Base-by-base conservation (phyloP, 2,888 invertebrate species). In the Imbricaverruca yamaguchii region DNA sequence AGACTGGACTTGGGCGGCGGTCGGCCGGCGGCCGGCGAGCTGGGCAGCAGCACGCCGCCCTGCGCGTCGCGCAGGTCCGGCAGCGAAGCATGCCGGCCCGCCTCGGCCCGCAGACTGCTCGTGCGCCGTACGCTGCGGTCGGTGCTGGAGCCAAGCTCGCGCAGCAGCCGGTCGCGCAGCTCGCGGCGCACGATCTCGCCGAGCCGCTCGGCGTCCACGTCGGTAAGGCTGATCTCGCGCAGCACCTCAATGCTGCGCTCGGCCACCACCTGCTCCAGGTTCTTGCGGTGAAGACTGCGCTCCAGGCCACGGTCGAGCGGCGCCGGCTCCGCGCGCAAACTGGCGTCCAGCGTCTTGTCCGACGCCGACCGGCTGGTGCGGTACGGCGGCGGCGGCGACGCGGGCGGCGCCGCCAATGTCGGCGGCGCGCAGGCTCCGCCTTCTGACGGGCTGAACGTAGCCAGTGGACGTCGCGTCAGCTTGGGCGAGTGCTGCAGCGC, bases 241-340 rank as follows among this genome's bases (percentile, higher is more conserved):
- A 84, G 65, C 25, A 88, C 88, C 83, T 88, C 89, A 0, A 87
- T 88, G 6, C 85, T 85, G 80, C 84, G 85, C 79, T 85, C 91
- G 10, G 89, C 89, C 56, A 91, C 87, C 55, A 91, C 86, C 83
- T 92, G 89, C 84, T 91, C 92, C 83, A 92, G 88, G 86, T 92
- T 92, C 84, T 92, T 89, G 85, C 92, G 92, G 12, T 92, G 89
- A 80, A 92, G 88, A 23, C 83, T 69, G 82, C 84, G 80, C 83
- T 83, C 81, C 82, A 67, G 57, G 81, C 80, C 81, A 81, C 59
- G 67, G 81, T 65, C 80, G 83, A 82, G 78, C 83, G 18, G 80
- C 79, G 65, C 8, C 69, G 67, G 39, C 74, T 82, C 15, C 81
- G 81, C 23, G 13, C 77, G 12, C 65, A 55, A 39, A 81, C 81